These are phyloP conservation scores for Catharus ustulatus DNA, from an alignment of 2,797 vertebrate species.

Conservation along the genomic window DNA sequence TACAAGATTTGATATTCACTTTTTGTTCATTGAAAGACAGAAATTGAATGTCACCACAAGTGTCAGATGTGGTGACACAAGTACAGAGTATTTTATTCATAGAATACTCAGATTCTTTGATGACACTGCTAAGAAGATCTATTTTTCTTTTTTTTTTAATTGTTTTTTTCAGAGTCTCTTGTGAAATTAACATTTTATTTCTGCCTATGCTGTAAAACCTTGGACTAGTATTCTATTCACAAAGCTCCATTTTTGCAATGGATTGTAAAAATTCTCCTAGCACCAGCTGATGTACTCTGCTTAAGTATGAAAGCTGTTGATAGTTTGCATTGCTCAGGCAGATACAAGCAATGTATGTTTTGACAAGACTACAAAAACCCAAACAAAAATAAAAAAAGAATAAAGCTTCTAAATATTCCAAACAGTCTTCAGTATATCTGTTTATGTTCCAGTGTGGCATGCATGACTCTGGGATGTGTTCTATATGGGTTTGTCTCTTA, in stretches of 20 bases:
- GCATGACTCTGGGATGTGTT: neutral
- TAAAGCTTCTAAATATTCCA: neutral
- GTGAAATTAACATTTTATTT: neutral
- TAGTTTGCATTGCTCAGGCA: neutral
- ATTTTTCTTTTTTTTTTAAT: neutral
- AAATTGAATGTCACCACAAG: neutral
- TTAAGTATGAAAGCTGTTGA: neutral
- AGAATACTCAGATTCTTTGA: neutral
- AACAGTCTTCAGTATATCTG: neutral
- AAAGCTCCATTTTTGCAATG: neutral
- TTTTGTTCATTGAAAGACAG: neutral
- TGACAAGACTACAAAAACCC: neutral
- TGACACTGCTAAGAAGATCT: neutral
- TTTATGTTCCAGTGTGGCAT: neutral
- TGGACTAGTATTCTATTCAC: neutral
- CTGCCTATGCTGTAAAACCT: neutral
- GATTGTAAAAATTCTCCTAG: neutral
- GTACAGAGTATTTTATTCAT: neutral
- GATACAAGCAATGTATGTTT: neutral
- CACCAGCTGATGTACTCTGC: neutral
- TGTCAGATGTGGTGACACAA: neutral
- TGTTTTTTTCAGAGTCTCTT: neutral
- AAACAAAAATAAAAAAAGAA: fast-evolving
- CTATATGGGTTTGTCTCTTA: neutral
- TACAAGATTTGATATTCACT: neutral